Evolutionary conservation across 2,797 vertebrate genomes (phyloP).

Genomic region (Esox lucius): DNA sequence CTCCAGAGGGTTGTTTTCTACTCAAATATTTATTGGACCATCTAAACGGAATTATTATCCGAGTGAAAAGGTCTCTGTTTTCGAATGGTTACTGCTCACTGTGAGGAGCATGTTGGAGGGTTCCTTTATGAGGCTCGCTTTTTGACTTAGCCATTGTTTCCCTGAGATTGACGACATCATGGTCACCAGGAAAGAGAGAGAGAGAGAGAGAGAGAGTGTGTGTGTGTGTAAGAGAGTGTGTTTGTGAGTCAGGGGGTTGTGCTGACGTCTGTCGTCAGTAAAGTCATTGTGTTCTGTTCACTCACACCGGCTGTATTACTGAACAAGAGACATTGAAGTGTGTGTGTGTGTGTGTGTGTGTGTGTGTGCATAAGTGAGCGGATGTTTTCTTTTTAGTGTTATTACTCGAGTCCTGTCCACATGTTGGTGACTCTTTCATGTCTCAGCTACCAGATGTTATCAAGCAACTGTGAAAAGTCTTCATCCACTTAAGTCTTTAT

Average conservation of each 20-base stretch:
- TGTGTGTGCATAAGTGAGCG: not conserved
- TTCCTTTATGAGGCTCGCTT: conserved; percentile 29
- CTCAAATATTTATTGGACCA: conserved; percentile 65
- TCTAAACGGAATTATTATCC: conserved; percentile 52
- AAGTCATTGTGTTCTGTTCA: conserved; percentile 32
- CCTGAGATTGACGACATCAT: conserved; percentile 27
- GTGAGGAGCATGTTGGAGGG: conserved; percentile 11
- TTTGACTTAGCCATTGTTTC: conserved; percentile 43
- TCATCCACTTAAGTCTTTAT: conserved; percentile 13
- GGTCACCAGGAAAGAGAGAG: conserved; percentile 34
- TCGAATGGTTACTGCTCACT: conserved; percentile 31
- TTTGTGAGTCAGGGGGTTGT: conserved; percentile 24
- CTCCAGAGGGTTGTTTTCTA: conserved; percentile 56
- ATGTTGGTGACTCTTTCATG: conserved; percentile 25
- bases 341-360: conserved; percentile 5
- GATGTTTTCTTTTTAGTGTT: conserved; percentile 17
- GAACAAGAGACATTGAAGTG: conserved; percentile 8
- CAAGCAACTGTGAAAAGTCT: conserved; percentile 20
- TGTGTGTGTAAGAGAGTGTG: conserved; percentile 46
- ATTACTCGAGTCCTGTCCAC: conserved; percentile 1
- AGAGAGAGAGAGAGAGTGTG: conserved; percentile 37
- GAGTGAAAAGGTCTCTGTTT: conserved; percentile 39
- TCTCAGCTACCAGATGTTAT: conserved; percentile 37
- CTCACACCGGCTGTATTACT: conserved; percentile 13
- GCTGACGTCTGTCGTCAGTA: conserved; percentile 31